Conservation (phyloP, 2,888 invertebrate genomes). For the Lymantria dispar region DNA sequence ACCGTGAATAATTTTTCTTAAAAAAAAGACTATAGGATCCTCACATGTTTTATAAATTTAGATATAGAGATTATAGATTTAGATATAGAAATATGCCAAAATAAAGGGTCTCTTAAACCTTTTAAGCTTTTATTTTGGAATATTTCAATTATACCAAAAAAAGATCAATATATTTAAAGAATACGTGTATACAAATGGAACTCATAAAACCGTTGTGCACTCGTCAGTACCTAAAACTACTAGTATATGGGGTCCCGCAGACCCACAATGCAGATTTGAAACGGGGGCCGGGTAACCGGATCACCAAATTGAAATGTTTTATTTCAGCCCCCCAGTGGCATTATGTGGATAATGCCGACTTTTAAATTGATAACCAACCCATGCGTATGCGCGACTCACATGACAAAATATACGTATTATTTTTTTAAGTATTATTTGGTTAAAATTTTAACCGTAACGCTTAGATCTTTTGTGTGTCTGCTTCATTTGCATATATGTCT, state of each 20-base stretch:
- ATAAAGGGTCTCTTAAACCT: no score
- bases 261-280: conserved; percentile 76
- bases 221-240: conserved; percentile 67
- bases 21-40: no score
- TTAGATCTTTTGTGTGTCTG: conserved; percentile 44
- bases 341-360: conserved; percentile 73
- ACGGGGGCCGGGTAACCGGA: conserved; percentile 75
- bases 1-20: no score
- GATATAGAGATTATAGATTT: no score
- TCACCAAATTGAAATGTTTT: conserved; percentile 82
- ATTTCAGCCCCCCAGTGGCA: conserved; percentile 65
- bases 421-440: conserved; percentile 67
- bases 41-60: no score
- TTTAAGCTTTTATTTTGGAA: no score
- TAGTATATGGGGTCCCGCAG: conserved; percentile 73
- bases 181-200: not conserved
- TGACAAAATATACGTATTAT: conserved; percentile 50
- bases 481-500: conserved; percentile 56
- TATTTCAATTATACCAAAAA: no score
- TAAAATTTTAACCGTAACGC: conserved; percentile 73
- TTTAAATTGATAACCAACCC: conserved; percentile 79
- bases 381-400: conserved; percentile 59
- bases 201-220: conserved; percentile 19
- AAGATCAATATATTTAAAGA: not conserved
- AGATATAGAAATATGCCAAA: no score